phyloP scores from a whole-genome alignment of 1,140 invertebrate genomes.

The Diprion similis region DNA sequence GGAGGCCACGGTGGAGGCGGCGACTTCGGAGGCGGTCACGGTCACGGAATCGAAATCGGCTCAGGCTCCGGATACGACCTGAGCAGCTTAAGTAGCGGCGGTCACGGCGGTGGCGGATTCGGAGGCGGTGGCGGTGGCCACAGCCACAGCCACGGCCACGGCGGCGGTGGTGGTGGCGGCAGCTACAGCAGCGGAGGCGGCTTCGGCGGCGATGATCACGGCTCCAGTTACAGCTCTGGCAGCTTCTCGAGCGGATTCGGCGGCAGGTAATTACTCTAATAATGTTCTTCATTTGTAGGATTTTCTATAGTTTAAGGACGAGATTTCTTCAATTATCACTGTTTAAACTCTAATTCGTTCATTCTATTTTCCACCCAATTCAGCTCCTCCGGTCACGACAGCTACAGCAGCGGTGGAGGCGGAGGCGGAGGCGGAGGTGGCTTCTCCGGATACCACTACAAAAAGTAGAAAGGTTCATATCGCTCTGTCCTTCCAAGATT shows the following conservation, averaged over 20 bases:
- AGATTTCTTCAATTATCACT: too few species aligned
- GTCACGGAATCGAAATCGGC: constrained; percentile 12
- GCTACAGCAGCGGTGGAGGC: constrained; percentile 36
- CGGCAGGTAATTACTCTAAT: constrained; percentile 34
- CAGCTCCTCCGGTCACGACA: constrained; percentile 32
- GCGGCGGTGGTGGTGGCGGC: constrained; percentile 25
- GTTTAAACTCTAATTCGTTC: too few species aligned
- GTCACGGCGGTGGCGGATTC: constrained; percentile 18
- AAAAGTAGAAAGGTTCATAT: not conserved
- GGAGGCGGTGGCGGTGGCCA: constrained; percentile 1
- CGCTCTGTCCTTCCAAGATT: not conserved
- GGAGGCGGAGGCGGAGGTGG: constrained; percentile 35
- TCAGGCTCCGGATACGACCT: constrained; percentile 14
- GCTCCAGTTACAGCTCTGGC: constrained; percentile 25
- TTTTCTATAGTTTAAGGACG: too few species aligned
- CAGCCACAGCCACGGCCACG: not conserved
- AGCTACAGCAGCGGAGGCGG: constrained; percentile 26
- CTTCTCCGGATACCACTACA: constrained; percentile 39
- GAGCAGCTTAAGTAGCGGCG: constrained; percentile 19
- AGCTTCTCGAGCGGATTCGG: constrained; percentile 38
- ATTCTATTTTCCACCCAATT: constrained; percentile 16
- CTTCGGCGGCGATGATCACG: constrained; percentile 29
- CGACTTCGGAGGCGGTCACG: constrained; percentile 8
- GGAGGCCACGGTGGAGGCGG: constrained; percentile 7
- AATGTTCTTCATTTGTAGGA: too few species aligned